Evolutionary conservation across 1,140 invertebrate species (phyloP).

Genomic region (Lasioglossum baleicum): DNA sequence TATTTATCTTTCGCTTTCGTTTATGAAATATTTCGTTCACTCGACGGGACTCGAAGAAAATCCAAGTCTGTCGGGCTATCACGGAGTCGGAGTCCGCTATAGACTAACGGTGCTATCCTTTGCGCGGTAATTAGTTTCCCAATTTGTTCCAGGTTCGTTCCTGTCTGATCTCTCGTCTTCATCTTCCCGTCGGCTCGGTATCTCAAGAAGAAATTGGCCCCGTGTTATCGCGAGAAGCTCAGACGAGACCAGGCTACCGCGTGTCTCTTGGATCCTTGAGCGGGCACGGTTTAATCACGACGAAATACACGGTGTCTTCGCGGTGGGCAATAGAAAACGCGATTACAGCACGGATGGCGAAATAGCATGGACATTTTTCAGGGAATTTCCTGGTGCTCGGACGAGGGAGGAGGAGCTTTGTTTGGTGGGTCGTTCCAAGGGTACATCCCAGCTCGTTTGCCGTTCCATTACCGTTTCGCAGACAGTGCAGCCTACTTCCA

Average conservation of each 20-base stretch:
- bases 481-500: slow-evolving; percentile 28
- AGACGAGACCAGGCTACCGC: too few species aligned
- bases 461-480: slow-evolving; percentile 45
- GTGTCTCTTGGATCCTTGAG: too few species aligned
- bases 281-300: not conserved
- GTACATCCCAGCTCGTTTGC: slow-evolving; percentile 42
- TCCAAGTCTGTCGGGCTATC: not conserved
- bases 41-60: not conserved
- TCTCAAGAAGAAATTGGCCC: too few species aligned
- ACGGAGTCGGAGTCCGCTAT: too few species aligned
- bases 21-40: slow-evolving; percentile 40
- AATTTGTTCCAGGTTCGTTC: too few species aligned
- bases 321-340: not conserved
- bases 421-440: slow-evolving; percentile 10
- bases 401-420: slow-evolving; percentile 1
- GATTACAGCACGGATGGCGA: not conserved
- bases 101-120: too few species aligned
- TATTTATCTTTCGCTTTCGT: slow-evolving; percentile 53
- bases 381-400: not conserved
- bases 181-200: too few species aligned
- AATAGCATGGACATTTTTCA: not conserved
- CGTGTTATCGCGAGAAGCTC: too few species aligned
- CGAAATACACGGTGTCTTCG: not conserved
- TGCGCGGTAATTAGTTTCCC: too few species aligned
- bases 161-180: too few species aligned